These are phyloP conservation scores for Callospermophilus lateralis DNA, from an alignment of 2,113 vertebrate species.

Conservation along the genomic window DNA sequence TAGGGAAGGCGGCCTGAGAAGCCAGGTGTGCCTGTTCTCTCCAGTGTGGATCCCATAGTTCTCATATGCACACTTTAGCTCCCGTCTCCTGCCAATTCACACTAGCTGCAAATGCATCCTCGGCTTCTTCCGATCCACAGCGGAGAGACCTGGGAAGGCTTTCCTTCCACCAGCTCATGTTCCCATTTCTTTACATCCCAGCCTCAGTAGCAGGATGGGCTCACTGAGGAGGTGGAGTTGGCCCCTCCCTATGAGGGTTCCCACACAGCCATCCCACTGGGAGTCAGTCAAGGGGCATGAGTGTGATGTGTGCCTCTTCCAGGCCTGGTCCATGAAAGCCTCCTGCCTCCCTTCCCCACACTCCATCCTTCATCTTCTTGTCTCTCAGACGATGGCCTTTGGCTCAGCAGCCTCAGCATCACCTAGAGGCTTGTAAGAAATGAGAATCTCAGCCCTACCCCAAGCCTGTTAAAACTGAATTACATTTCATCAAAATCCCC, in stretches of 20 bases:
- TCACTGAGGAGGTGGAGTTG: neutral
- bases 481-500: neutral
- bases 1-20: neutral
- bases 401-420: neutral
- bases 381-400: neutral
- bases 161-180: neutral
- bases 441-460: neutral
- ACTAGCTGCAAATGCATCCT: neutral
- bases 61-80: accelerated
- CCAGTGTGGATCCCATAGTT: neutral
- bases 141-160: slow-evolving; percentile 51
- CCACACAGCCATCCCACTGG: neutral
- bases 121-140: slow-evolving; percentile 37
- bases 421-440: neutral
- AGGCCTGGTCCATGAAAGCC: neutral
- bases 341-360: neutral
- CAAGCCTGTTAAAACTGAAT: neutral
- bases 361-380: neutral
- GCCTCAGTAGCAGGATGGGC: neutral
- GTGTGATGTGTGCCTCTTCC: neutral
- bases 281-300: neutral
- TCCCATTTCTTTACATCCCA: neutral
- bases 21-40: neutral
- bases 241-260: neutral
- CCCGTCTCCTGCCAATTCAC: neutral